phyloP scores from a whole-genome alignment of 1,140 invertebrate species.

The Cepaea nemoralis region DNA sequence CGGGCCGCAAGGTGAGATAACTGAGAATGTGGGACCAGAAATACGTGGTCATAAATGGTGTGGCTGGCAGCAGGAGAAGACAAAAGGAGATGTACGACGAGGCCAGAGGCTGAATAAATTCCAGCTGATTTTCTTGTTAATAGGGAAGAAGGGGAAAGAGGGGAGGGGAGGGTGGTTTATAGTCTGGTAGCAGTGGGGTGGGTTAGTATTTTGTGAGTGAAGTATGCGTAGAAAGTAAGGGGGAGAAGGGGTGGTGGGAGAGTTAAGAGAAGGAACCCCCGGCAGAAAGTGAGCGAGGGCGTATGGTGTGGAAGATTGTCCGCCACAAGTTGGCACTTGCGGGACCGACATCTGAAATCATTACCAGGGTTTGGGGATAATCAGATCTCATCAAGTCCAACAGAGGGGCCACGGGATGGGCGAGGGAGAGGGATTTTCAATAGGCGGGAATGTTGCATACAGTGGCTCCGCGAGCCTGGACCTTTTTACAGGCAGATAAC shows the following conservation, averaged over 20 bases:
- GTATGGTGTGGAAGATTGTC: neutral
- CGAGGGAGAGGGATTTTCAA: neutral
- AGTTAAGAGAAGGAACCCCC: neutral
- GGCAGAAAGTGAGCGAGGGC: neutral
- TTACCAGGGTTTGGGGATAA: constrained; percentile 32
- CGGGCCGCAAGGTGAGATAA: neutral
- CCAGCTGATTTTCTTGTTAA: neutral
- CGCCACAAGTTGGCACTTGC: constrained; percentile 14
- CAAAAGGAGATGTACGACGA: neutral
- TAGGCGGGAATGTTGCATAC: too few relatives aligned
- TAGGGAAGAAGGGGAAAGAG: too few relatives aligned
- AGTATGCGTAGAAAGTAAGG: neutral
- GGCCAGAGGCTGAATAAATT: neutral
- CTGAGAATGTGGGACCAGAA: neutral
- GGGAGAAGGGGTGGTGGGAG: neutral
- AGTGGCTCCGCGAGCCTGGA: too few relatives aligned
- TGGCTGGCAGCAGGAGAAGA: neutral
- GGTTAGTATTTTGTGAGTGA: neutral
- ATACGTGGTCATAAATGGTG: neutral
- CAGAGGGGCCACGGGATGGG: neutral
- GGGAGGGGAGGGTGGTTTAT: too few relatives aligned
- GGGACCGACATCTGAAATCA: constrained; percentile 45
- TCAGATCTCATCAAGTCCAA: neutral
- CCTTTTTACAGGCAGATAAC: too few relatives aligned
- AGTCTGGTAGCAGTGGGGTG: too few relatives aligned